phyloP scores from a whole-genome alignment of 2,113 vertebrate species.

The Monopterus albus region DNA sequence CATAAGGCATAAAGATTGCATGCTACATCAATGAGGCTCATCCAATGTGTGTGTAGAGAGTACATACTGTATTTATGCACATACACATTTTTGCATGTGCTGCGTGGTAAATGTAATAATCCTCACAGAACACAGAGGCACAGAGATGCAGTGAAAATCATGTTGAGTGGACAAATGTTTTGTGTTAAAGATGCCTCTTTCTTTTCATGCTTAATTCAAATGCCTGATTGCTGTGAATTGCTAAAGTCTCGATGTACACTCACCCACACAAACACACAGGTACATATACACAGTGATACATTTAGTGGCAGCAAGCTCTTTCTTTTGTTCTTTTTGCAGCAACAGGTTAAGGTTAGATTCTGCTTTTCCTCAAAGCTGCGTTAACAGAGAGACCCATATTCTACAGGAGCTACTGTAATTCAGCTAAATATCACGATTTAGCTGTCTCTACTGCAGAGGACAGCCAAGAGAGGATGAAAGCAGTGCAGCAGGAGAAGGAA shows the following conservation, averaged over 20 bases:
- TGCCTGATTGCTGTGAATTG: not conserved
- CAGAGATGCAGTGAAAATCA: not conserved
- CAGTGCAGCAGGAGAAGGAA: slow-evolving; percentile 59
- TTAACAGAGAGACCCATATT: slow-evolving; percentile 50
- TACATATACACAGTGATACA: not conserved
- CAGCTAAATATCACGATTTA: slow-evolving; percentile 60
- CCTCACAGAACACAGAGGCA: not conserved
- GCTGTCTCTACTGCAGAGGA: slow-evolving; percentile 31
- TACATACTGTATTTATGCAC: not conserved
- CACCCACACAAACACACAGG: not conserved
- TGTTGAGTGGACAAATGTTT: not conserved
- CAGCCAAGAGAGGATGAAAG: slow-evolving; percentile 40
- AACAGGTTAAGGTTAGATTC: slow-evolving; percentile 31
- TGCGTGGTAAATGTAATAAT: too few species aligned
- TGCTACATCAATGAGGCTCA: not conserved
- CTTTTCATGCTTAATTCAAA: too few species aligned
- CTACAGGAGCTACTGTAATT: slow-evolving; percentile 26
- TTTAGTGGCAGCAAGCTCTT: not conserved
- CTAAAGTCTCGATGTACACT: not conserved
- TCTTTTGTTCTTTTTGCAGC: slow-evolving; percentile 13
- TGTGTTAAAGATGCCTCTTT: not conserved
- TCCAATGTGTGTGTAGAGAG: too few species aligned
- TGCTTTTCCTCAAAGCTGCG: slow-evolving; percentile 22
- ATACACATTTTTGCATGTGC: too few species aligned
- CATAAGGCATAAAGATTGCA: not conserved